A percentile compares a stretch with the other conserved stretches of the same genome.
Conservation (phyloP, 2,888 invertebrate species). For the Drosophila cracens region DNA sequence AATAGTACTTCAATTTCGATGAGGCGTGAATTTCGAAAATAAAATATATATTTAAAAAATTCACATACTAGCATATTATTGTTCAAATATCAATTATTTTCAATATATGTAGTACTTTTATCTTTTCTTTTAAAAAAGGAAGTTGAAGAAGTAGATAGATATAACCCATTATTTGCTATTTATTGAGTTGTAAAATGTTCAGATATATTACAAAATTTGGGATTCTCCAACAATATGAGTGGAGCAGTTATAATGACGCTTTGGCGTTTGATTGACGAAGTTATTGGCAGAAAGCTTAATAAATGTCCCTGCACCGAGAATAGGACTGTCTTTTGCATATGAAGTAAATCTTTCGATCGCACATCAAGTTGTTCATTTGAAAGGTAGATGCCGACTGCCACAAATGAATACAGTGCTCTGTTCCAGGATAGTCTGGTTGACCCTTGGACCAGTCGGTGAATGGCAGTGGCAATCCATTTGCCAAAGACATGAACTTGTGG, state of each 20-base stretch:
- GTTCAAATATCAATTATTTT: not conserved
- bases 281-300: not conserved
- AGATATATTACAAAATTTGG: not conserved
- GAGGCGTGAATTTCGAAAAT: not conserved
- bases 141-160: not conserved
- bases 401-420: constrained; percentile 43
- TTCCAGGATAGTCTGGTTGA: constrained; percentile 38
- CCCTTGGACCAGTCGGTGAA: constrained; percentile 33
- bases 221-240: not conserved
- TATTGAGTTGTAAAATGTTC: not conserved
- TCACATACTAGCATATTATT: not conserved
- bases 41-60: not conserved
- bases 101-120: not conserved
- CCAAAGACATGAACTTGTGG: constrained; percentile 21
- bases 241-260: not conserved
- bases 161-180: not conserved
- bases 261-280: not conserved
- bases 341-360: constrained; percentile 11
- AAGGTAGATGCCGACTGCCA: constrained; percentile 26
- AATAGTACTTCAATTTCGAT: constrained; percentile 16
- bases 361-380: constrained; percentile 41
- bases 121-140: not conserved
- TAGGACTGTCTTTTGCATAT: constrained; percentile 41
- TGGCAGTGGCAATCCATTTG: constrained; percentile 28
- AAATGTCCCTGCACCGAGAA: constrained; percentile 15